Percentiles rank a stretch among this genome's conserved stretches.
phyloP scores from a whole-genome alignment of 2,888 invertebrate genomes.

The Plagodis dolabraria region DNA sequence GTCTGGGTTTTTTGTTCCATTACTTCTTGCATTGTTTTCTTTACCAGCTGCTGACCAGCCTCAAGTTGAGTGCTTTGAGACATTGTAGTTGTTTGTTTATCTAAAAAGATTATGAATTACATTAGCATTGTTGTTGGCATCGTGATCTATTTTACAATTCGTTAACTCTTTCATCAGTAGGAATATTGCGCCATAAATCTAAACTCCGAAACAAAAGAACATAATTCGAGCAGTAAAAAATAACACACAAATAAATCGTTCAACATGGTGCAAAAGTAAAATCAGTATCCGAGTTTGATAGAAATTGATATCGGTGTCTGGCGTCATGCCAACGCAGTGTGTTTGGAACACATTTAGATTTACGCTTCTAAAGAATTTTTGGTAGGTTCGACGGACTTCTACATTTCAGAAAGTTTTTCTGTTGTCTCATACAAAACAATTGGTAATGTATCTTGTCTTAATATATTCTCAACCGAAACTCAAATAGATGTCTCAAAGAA shows the following conservation, averaged over 20 bases:
- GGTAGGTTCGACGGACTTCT: constrained; percentile 38
- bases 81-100: constrained; percentile 56
- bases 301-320: constrained; percentile 71
- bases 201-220: constrained; percentile 28
- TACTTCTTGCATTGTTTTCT: constrained; percentile 78
- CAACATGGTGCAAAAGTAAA: constrained; percentile 56
- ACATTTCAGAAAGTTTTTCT: constrained; percentile 18
- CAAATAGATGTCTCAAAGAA: too few relatives aligned
- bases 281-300: constrained; percentile 60
- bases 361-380: constrained; percentile 61
- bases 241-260: constrained; percentile 51
- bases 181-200: constrained; percentile 9
- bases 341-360: constrained; percentile 74
- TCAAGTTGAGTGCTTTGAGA: constrained; percentile 72
- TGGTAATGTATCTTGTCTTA: background rate
- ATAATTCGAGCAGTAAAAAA: constrained; percentile 36
- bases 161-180: background rate
- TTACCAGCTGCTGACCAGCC: constrained; percentile 77
- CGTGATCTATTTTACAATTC: too few relatives aligned
- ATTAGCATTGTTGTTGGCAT: too few relatives aligned
- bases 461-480: too few relatives aligned
- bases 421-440: constrained; percentile 11
- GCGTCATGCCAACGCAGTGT: constrained; percentile 64
- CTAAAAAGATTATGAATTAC: constrained; percentile 50
- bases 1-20: constrained; percentile 68